Evolutionary conservation across 2,113 vertebrate species (phyloP).

Genomic region (Nesospiza acunhae): DNA sequence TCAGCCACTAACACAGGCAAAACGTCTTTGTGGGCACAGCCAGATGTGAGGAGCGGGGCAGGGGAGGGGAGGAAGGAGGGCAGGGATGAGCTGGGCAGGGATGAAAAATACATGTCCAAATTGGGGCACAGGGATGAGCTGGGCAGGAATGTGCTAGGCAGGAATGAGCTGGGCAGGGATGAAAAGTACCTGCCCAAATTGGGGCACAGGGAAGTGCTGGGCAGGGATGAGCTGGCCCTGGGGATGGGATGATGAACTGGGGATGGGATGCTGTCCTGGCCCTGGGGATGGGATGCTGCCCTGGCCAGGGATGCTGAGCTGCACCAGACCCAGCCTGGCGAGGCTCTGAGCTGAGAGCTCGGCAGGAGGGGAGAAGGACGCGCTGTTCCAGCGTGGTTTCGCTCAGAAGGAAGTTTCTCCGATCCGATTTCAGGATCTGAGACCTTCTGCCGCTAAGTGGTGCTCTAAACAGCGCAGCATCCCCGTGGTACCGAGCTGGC

Average conservation of each 20-base stretch:
- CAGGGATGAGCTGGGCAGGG: neutral
- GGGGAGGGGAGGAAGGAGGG: fast-evolving
- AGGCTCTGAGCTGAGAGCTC: neutral
- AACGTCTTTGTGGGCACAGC: neutral
- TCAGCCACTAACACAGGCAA: neutral
- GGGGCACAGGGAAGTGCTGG: too few relatives aligned
- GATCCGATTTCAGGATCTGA: neutral
- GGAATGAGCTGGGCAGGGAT: too few relatives aligned
- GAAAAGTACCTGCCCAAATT: too few relatives aligned
- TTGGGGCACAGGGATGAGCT: too few relatives aligned
- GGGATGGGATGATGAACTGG: too few relatives aligned
- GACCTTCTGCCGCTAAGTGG: conserved; percentile 59
- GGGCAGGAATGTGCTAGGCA: too few relatives aligned
- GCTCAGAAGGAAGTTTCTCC: fast-evolving
- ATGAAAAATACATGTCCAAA: too few relatives aligned
- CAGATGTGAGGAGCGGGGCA: fast-evolving
- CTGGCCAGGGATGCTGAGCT: neutral
- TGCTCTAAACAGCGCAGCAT: conserved; percentile 35
- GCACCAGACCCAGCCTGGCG: fast-evolving
- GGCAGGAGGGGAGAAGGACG: neutral
- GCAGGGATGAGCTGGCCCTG: too few relatives aligned
- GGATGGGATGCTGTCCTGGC: fast-evolving
- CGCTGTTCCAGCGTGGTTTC: neutral
- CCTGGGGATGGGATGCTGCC: neutral
- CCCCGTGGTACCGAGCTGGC: fast-evolving